Evolutionary conservation across 30 jellyfish, hydroid and myxozoan genomes (phyloP), one percentile per base, ranked within the genome.

Genomic region (Aurelia coerulea): DNA sequence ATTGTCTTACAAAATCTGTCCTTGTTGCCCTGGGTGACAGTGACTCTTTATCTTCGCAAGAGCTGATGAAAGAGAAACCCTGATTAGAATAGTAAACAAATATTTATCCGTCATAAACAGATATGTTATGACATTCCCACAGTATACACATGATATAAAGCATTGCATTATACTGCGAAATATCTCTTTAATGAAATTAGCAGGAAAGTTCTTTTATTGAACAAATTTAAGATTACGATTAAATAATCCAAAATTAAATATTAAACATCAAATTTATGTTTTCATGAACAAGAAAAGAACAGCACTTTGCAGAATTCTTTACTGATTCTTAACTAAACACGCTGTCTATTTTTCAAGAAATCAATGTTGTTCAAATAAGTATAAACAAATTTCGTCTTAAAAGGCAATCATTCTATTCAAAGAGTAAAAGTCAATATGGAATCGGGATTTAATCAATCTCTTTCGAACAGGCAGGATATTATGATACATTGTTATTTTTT

Each of bases 171-270:
- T 60, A 2, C 70, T 60, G 70, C 15, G 70, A 60, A 60, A 84
- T 84, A 74, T 78, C 63, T 35, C 71, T 84, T 73, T 84, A 74
- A 84, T 84, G 93, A 62, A 59, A 84, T 84, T 84, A 73, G 79
- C 84, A 78, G 50, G 64, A 65, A 72, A 29, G 73, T 59, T 39
- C 77, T 81, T 68, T 68, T 73, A 73, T 84, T 84, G 69, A 65
- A 73, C 93, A 84, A 83, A 84, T 84, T 62, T 32, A 11, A 85
- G 93, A 74, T 84, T 74, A 74, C 32, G 88, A 62, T 73, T 63
- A 70, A 59, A 62, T 74, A 84, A 67, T 46, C 93, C 85, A 74
- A 74, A 42, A 65, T 68, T 73, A 84, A 73, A 73, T 74, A 84
- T 84, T 50, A 73, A 73, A 18, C 72, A 59, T 46, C 35, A 58